These are phyloP conservation scores for Peromyscus polionotus DNA, from an alignment of 2,113 vertebrate genomes.

Conservation along the genomic window DNA sequence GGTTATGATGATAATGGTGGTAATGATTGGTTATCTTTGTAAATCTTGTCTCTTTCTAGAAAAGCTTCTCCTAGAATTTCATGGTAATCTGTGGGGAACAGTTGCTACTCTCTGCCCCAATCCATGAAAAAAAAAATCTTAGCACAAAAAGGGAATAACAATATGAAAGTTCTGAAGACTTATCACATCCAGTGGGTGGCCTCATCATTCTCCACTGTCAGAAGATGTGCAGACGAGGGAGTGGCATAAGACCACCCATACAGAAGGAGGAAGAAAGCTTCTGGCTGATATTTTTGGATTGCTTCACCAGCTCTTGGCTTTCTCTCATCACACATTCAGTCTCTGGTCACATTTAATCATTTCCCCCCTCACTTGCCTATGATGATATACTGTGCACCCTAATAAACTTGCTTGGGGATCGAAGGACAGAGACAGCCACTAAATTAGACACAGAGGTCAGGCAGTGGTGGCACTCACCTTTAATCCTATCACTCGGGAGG, in stretches of 20 bases:
- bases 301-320: conserved; percentile 65
- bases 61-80: conserved; percentile 15
- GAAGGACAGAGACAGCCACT: too few relatives aligned
- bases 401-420: too few relatives aligned
- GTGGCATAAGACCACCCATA: conserved; percentile 72
- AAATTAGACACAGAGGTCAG: too few relatives aligned
- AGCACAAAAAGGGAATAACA: conserved; percentile 34
- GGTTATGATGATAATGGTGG: too few relatives aligned
- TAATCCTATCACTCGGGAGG: too few relatives aligned
- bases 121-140: conserved; percentile 32
- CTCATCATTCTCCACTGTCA: conserved; percentile 67
- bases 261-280: conserved; percentile 45
- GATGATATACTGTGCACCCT: too few relatives aligned
- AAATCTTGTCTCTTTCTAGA: conserved; percentile 65
- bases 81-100: conserved; percentile 44
- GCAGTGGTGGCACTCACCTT: too few relatives aligned
- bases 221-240: conserved; percentile 71
- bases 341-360: conserved; percentile 10
- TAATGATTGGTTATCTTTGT: not conserved
- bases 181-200: conserved; percentile 69
- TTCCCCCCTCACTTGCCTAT: not conserved
- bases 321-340: conserved; percentile 57
- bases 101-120: conserved; percentile 34
- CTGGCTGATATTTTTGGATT: conserved; percentile 43
- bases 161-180: not conserved